Conservation (phyloP, 2,113 vertebrate species). For the Plecturocebus donacophilus region DNA sequence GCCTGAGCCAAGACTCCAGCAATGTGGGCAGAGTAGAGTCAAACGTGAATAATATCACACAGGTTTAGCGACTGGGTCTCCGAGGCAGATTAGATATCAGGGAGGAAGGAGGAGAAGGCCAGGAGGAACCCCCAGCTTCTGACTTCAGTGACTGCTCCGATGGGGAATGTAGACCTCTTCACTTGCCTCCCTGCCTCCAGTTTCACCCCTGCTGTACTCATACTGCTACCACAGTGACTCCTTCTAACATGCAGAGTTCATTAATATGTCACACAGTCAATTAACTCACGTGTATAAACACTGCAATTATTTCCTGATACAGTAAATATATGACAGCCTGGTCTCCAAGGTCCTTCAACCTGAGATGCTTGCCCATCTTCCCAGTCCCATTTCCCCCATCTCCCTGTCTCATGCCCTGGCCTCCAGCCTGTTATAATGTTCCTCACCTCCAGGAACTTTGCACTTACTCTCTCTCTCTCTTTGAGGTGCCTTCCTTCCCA, state of each 20-base stretch:
- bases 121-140: not conserved
- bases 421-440: not conserved
- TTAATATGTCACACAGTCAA: not conserved
- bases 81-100: rapidly evolving
- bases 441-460: not conserved
- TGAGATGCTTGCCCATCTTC: rapidly evolving
- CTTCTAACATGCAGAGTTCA: not conserved
- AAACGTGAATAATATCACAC: not conserved
- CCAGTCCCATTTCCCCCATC: not conserved
- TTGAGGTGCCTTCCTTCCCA: not conserved
- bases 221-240: not conserved
- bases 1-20: not conserved
- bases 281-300: rapidly evolving
- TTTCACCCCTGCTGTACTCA: not conserved
- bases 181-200: too few relatives aligned
- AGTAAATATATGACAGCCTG: not conserved
- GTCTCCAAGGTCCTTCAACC: rapidly evolving
- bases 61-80: not conserved
- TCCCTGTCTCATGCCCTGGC: too few relatives aligned
- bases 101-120: too few relatives aligned
- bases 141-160: rapidly evolving
- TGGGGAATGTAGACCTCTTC: not conserved
- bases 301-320: not conserved
- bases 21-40: too few relatives aligned
- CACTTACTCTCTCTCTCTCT: not conserved